These are phyloP conservation scores for Polypedilum vanderplanki DNA, from an alignment of 1,140 invertebrate species.

Conservation along the genomic window DNA sequence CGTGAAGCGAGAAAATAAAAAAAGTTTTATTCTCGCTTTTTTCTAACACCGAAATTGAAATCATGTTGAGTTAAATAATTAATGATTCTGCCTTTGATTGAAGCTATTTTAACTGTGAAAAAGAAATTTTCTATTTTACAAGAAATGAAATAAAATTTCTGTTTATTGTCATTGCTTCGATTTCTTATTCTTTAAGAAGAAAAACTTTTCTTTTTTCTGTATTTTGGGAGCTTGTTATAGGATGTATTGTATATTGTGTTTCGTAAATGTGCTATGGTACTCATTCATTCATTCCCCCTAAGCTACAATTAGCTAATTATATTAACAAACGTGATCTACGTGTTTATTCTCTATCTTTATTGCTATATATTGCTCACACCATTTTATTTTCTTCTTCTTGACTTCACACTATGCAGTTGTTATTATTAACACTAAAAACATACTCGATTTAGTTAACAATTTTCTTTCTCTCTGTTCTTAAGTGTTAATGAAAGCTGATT, in stretches of 20 bases:
- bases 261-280: slow-evolving; percentile 3
- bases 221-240: too few species aligned
- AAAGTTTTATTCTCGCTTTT: background rate
- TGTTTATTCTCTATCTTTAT: background rate
- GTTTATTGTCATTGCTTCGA: too few species aligned
- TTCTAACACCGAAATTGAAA: background rate
- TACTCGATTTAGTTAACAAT: background rate
- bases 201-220: too few species aligned
- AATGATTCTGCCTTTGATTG: too few species aligned
- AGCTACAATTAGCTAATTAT: slow-evolving; percentile 13
- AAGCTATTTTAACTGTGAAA: too few species aligned
- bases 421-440: background rate
- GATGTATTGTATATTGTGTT: background rate
- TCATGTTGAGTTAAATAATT: too few species aligned
- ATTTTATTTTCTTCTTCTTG: background rate
- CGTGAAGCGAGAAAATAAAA: background rate
- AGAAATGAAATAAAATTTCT: too few species aligned
- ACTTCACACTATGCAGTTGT: background rate
- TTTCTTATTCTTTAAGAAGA: too few species aligned
- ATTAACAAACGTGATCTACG: background rate
- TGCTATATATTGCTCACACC: too few species aligned
- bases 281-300: background rate
- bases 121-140: too few species aligned
- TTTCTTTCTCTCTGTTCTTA: background rate
- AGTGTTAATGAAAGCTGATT: background rate